Evolutionary conservation across 2,113 vertebrate species (phyloP).

Genomic region (Sarotherodon lohbergeri): DNA sequence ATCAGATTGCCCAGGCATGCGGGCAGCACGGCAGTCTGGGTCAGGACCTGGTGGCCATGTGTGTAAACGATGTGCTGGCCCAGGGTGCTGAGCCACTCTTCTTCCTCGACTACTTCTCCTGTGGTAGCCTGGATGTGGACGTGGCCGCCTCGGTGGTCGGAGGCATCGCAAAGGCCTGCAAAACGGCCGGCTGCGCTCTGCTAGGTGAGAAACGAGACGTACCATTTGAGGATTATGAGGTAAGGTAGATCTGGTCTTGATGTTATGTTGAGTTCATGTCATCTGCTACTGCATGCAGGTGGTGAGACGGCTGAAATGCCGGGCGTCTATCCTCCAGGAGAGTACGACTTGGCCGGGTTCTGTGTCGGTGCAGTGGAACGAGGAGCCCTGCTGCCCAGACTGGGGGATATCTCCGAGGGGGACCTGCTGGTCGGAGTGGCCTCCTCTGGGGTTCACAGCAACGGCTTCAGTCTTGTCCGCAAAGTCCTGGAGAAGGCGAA

Average conservation of each 20-base stretch:
- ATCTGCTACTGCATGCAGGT: constrained; percentile 60
- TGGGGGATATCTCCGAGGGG: constrained; percentile 77
- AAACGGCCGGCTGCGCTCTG: constrained; percentile 84
- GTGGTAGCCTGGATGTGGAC: constrained; percentile 84
- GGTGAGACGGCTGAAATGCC: constrained; percentile 98
- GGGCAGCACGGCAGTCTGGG: constrained; percentile 81
- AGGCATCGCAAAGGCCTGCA: constrained; percentile 85
- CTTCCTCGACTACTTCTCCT: constrained; percentile 97
- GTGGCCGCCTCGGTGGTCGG: constrained; percentile 77
- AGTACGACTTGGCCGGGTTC: constrained; percentile 94
- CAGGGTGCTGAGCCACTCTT: constrained; percentile 95
- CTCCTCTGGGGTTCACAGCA: constrained; percentile 95
- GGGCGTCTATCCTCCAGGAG: constrained; percentile 81
- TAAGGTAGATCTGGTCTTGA: background rate
- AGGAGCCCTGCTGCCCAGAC: constrained; percentile 78
- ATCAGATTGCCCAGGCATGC: constrained; percentile 86
- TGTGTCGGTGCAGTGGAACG: constrained; percentile 88
- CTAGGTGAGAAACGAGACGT: constrained; percentile 73
- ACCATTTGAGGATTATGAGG: background rate
- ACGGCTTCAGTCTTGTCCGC: constrained; percentile 93
- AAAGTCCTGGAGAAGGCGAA: constrained; percentile 80
- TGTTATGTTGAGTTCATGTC: background rate
- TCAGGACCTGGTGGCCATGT: constrained; percentile 97
- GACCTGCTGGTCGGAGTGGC: constrained; percentile 85
- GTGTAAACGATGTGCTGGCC: constrained; percentile 91